Percentiles rank a stretch among this genome's conserved stretches.
Conservation (phyloP, 2,888 invertebrate genomes). For the Byasa hedistus region DNA sequence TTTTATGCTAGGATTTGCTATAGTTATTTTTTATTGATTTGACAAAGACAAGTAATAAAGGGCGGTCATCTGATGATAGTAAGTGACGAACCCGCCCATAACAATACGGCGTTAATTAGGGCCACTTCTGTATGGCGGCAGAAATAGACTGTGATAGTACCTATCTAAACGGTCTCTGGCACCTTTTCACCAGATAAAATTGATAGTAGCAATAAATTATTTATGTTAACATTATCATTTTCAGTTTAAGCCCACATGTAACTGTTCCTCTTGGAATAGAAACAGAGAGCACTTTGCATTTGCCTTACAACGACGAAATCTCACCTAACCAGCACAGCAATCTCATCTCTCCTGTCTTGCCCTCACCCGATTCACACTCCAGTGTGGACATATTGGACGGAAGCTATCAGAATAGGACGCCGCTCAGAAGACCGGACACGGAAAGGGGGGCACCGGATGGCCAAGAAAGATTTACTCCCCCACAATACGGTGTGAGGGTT, state of each 20-base stretch:
- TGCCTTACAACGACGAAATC: constrained; percentile 50
- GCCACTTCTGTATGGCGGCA: no score
- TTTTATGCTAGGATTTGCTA: no score
- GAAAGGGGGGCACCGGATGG: constrained; percentile 73
- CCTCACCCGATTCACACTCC: constrained; percentile 56
- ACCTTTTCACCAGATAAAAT: no score
- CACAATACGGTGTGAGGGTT: constrained; percentile 64
- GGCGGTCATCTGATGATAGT: no score
- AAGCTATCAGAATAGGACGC: constrained; percentile 40
- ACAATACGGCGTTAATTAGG: no score
- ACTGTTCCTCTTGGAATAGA: constrained; percentile 50
- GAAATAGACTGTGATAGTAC: no score
- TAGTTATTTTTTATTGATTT: no score
- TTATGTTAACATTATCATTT: constrained; percentile 29
- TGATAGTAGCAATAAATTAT: no score
- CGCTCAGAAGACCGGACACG: constrained; percentile 48
- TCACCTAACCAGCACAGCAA: constrained; percentile 46
- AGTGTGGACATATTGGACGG: constrained; percentile 51
- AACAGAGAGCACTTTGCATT: constrained; percentile 43
- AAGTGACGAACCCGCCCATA: no score
- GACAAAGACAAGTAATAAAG: no score
- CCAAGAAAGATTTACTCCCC: constrained; percentile 69
- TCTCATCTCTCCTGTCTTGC: constrained; percentile 48
- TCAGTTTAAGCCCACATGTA: constrained; percentile 52
- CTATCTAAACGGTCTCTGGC: no score